phyloP scores from a whole-genome alignment of 2,797 vertebrate genomes.

The Bucorvus abyssinicus region DNA sequence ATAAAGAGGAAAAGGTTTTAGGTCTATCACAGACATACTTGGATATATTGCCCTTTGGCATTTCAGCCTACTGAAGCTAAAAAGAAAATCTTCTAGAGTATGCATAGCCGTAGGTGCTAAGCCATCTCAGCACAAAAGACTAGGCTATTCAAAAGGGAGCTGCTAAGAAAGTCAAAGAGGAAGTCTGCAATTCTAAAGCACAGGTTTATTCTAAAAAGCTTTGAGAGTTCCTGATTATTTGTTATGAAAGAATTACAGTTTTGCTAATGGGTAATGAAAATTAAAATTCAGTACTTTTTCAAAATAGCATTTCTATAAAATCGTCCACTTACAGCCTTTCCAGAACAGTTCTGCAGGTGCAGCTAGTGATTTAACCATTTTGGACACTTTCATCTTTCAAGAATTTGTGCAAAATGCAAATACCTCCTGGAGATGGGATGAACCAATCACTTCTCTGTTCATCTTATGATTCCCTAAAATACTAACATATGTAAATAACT shows the following conservation, averaged over 20 bases:
- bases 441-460: background rate
- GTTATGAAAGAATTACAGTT: background rate
- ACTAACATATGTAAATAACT: constrained; percentile 11
- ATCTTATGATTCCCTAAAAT: background rate
- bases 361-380: background rate
- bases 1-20: background rate
- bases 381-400: background rate
- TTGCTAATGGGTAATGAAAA: background rate
- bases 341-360: background rate
- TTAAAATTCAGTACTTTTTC: background rate
- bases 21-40: background rate
- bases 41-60: background rate
- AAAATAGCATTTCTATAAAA: background rate
- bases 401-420: background rate
- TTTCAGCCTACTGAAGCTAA: background rate
- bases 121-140: background rate
- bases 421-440: background rate
- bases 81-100: background rate
- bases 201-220: background rate
- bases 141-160: background rate
- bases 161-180: background rate
- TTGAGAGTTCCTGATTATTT: background rate
- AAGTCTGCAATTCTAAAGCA: background rate
- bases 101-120: background rate
- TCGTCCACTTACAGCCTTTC: background rate